Base-by-base conservation (phyloP, 2,113 vertebrate species). In the Muntiacus muntjak region DNA sequence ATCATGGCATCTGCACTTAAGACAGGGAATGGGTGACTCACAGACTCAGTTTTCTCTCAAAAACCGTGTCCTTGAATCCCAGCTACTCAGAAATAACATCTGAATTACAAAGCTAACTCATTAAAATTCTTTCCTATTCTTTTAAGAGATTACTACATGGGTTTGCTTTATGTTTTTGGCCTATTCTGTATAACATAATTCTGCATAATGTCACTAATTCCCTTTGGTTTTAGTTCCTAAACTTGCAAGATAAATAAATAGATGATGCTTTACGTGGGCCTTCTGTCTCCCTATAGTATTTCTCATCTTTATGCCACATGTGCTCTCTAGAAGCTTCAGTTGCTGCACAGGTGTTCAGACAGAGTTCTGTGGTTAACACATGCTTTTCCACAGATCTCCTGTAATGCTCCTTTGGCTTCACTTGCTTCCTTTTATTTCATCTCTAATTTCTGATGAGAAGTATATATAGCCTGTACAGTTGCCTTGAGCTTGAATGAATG, bases 381-480 rank as follows among this genome's bases (percentile, higher is more conserved):
- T 33, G 62, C 40, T 43, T 28, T 30, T 55, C 67, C 36, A 64
- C 25, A 54, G n/a, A 81, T 58, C 47, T 45, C 64, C 2, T 45
- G 9, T 16, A 40, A 74, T 14, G 17, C 14, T 57, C 85, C 36
- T 28, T 58, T 43, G 25, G 25, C 58, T 57, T 86, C 93, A 71
- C 50, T 60, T 79, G 60, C 83, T 91, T 82, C 30, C 12, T 91
- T 93, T 30, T 7, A 82, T 67, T 33, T 83, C 26, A 40, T 85
- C 82, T 96, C 67, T 64, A 4, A 74, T 62, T 71, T 91, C 11
- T 57, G 74, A 54, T 30, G 28, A 62, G 47, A 79, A 25, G 3
- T 93, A 90, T 87, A 87, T 50, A 96, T 79, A 84, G 82, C n/a
- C 40, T 25, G 0, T 82, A 50, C 89, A 96, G 94, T 88, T 96